These are phyloP conservation scores for Sepiola atlantica DNA, from an alignment of 2,888 invertebrate species.

Conservation along the genomic window DNA sequence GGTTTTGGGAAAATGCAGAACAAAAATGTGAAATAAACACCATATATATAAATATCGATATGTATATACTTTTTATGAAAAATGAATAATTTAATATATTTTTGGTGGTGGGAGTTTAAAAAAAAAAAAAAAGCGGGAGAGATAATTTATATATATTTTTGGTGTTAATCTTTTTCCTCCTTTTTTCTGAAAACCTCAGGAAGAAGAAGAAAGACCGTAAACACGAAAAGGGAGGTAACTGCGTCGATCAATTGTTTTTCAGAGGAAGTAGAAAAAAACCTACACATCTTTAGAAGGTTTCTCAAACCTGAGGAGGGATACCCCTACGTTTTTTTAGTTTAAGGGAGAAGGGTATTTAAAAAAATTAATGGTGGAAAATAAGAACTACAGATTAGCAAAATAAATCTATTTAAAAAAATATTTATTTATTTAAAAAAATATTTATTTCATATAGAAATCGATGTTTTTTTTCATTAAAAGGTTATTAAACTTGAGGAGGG, in stretches of 20 bases:
- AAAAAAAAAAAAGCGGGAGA: not conserved
- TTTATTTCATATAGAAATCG: too few species aligned
- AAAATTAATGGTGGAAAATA: too few species aligned
- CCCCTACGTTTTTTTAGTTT: too few species aligned
- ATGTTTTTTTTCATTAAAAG: too few species aligned
- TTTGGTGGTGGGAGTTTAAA: not conserved
- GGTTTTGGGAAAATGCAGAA: not conserved
- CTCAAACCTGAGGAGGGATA: too few species aligned
- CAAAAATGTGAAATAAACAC: not conserved
- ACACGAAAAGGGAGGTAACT: not conserved
- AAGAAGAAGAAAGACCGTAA: not conserved
- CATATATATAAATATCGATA: not conserved
- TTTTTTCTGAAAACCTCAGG: not conserved
- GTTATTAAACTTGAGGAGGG: too few species aligned
- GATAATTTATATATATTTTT: not conserved
- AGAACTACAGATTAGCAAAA: too few species aligned
- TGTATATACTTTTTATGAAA: not conserved
- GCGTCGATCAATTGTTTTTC: not conserved
- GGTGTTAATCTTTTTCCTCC: not conserved
- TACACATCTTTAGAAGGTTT: too few species aligned
- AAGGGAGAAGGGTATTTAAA: too few species aligned
- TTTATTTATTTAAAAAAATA: too few species aligned
- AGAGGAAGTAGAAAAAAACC: not conserved
- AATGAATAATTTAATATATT: constrained; percentile 2
- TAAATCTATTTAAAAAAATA: too few species aligned